phyloP scores from a whole-genome alignment of 2,113 vertebrate species.

The Stictonetta naevosa region DNA sequence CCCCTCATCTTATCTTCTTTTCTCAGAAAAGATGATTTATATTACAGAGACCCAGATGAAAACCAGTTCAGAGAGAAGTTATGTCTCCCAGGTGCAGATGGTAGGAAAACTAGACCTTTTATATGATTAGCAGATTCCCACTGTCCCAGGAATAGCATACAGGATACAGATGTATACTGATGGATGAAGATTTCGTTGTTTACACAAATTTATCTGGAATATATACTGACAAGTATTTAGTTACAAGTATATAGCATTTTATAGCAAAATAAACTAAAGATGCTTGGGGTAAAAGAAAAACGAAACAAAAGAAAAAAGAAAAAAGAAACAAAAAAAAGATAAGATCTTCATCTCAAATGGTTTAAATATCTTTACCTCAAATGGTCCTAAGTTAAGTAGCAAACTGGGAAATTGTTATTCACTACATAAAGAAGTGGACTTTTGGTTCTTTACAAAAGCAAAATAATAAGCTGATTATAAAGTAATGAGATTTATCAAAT shows the following conservation, averaged over 20 bases:
- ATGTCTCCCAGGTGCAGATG: neutral
- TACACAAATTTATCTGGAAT: neutral
- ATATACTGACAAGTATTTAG: neutral
- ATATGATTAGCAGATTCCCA: neutral
- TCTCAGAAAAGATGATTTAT: neutral
- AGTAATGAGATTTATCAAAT: conserved; percentile 71
- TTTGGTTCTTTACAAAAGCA: conserved; percentile 36
- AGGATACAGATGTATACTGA: neutral
- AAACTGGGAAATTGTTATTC: conserved; percentile 14
- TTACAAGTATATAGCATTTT: neutral
- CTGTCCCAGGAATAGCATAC: neutral
- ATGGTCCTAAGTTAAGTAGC: neutral
- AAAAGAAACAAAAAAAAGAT: neutral
- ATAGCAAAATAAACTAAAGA: neutral
- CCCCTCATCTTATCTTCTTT: neutral
- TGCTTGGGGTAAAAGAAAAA: neutral
- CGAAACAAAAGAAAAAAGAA: neutral
- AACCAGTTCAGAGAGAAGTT: neutral
- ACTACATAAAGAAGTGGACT: neutral
- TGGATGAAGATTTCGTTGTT: neutral
- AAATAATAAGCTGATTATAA: conserved; percentile 71
- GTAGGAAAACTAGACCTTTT: neutral
- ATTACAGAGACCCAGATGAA: neutral
- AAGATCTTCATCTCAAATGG: neutral
- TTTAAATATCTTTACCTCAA: neutral